These are phyloP conservation scores for Trachelus stipa DNA, from an alignment of 2,888 invertebrate species.

Conservation along the genomic window DNA sequence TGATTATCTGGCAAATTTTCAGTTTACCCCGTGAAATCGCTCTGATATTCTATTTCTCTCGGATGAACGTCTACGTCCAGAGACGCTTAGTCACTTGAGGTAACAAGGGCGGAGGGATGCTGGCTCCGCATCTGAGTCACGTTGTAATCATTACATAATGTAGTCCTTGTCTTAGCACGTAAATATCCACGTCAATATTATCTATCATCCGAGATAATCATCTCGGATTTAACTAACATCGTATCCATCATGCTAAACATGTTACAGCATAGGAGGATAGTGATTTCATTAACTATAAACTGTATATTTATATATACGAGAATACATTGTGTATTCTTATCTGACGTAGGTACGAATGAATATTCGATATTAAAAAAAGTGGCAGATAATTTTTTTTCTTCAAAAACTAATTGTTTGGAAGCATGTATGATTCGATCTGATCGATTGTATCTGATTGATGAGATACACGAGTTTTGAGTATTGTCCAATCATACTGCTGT, in stretches of 20 bases:
- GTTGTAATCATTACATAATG: not conserved
- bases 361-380: not conserved
- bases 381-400: not conserved
- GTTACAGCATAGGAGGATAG: not conserved
- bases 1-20: not conserved
- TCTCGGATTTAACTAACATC: not conserved
- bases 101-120: slow-evolving; percentile 6
- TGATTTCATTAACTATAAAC: not conserved
- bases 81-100: slow-evolving; percentile 13
- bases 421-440: not conserved
- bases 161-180: not conserved
- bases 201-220: not conserved
- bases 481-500: not conserved
- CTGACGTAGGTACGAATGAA: not conserved
- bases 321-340: not conserved
- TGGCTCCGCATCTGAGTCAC: slow-evolving; percentile 1
- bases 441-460: not conserved
- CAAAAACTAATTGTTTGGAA: not conserved
- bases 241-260: not conserved
- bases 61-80: not conserved
- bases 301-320: not conserved
- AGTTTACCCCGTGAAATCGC: not conserved
- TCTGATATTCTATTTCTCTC: not conserved
- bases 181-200: slow-evolving; percentile 5
- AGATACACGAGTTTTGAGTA: not conserved